Evolutionary conservation across 2,888 invertebrate genomes (phyloP).

Genomic region (Drosophila atroscutellata): DNA sequence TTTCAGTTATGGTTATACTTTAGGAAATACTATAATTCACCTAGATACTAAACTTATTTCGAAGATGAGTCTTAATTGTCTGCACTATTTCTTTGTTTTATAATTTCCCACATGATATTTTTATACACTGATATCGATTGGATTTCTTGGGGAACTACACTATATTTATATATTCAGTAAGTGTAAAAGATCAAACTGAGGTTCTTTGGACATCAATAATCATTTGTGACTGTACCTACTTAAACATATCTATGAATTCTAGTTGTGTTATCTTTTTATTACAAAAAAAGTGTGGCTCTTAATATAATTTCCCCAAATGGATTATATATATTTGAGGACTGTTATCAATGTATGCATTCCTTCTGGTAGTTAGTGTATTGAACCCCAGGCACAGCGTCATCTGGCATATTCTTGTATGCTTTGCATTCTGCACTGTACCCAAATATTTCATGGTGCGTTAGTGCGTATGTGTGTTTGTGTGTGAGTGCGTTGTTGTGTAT

Average conservation of each 20-base stretch:
- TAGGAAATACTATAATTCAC: neutral
- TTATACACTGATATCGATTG: neutral
- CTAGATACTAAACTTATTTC: neutral
- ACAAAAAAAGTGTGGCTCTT: neutral
- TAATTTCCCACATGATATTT: neutral
- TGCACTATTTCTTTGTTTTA: neutral
- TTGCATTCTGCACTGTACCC: constrained; percentile 26
- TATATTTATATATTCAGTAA: neutral
- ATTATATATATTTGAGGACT: neutral
- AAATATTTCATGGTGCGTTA: constrained; percentile 63
- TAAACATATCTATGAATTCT: neutral
- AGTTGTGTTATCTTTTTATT: neutral
- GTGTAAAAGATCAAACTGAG: neutral
- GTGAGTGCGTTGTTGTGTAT: neutral
- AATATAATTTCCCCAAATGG: neutral
- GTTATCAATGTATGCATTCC: neutral
- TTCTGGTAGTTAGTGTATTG: neutral
- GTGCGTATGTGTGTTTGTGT: neutral
- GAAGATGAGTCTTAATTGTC: no score
- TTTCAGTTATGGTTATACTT: neutral
- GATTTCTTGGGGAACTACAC: neutral
- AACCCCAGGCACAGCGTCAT: neutral
- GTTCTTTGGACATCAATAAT: neutral
- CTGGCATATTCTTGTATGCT: constrained; percentile 15
- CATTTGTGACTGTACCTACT: neutral